phyloP scores from a whole-genome alignment of 1,140 invertebrate genomes.

The Temnothorax longispinosus region DNA sequence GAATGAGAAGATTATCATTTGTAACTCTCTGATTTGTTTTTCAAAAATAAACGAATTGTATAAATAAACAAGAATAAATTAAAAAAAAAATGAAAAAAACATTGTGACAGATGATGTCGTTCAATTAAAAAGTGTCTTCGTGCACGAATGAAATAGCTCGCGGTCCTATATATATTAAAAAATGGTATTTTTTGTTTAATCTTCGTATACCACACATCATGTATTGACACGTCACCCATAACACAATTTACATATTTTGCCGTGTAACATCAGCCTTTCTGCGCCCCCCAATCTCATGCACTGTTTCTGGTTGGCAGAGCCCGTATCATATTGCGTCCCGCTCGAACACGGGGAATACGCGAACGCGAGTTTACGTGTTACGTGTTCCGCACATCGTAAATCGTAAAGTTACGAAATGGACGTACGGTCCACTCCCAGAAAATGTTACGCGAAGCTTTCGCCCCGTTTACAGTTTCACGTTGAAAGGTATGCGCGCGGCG shows the following conservation, averaged over 20 bases:
- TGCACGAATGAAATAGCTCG: slow-evolving; percentile 8
- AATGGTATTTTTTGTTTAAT: slow-evolving; percentile 28
- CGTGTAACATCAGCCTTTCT: background rate
- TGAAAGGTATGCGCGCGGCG: slow-evolving; percentile 13
- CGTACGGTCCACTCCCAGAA: background rate
- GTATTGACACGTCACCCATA: slow-evolving; percentile 8
- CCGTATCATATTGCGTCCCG: slow-evolving; percentile 17
- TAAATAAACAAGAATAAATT: background rate
- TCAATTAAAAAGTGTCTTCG: slow-evolving; percentile 14
- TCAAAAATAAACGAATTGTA: background rate
- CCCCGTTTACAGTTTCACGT: background rate
- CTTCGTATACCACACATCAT: background rate
- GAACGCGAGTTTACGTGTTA: slow-evolving; percentile 62
- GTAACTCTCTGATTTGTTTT: background rate
- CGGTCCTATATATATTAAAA: background rate
- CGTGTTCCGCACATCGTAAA: slow-evolving; percentile 59
- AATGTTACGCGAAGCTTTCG: slow-evolving; percentile 35
- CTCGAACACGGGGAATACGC: slow-evolving; percentile 32
- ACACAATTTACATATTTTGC: slow-evolving; percentile 41
- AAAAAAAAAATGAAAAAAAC: background rate
- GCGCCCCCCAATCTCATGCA: slow-evolving; percentile 56
- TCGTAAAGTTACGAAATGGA: slow-evolving; percentile 61
- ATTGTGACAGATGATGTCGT: background rate
- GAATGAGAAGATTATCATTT: background rate
- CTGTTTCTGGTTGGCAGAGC: slow-evolving; percentile 44